Evolutionary conservation across 1,140 invertebrate species (phyloP).

Genomic region (Tetraneura akinire): DNA sequence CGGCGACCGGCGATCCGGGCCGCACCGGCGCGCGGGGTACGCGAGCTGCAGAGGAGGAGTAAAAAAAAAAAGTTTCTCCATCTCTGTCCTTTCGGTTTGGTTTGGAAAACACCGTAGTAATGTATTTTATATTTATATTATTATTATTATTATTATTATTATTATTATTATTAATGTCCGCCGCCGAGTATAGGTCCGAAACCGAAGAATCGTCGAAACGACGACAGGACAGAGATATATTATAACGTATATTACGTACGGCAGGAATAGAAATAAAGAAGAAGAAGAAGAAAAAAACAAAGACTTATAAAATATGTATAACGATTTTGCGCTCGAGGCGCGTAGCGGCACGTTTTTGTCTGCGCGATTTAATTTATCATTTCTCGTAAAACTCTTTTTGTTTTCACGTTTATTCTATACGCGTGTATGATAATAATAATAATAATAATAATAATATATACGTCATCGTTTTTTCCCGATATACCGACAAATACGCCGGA

Average conservation of each 20-base stretch:
- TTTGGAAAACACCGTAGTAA: neutral
- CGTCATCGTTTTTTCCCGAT: too few species aligned
- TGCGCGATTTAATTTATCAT: slow-evolving; percentile 32
- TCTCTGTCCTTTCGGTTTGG: neutral
- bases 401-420: too few species aligned
- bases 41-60: neutral
- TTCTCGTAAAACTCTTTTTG: neutral
- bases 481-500: too few species aligned
- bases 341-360: neutral
- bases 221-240: neutral
- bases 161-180: slow-evolving; percentile 47
- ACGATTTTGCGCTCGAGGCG: slow-evolving; percentile 36
- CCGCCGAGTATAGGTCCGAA: slow-evolving; percentile 2
- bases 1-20: neutral
- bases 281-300: slow-evolving; percentile 8
- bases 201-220: slow-evolving; percentile 5
- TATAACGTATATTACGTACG: too few species aligned
- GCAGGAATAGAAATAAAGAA: too few species aligned
- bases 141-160: too few species aligned
- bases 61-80: slow-evolving; percentile 5
- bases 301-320: slow-evolving; percentile 14
- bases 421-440: too few species aligned
- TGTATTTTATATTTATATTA: too few species aligned
- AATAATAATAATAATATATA: too few species aligned
- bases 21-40: neutral